Evolutionary conservation across 2,888 invertebrate species (phyloP).

Genomic region (Tenthredo distinguenda): DNA sequence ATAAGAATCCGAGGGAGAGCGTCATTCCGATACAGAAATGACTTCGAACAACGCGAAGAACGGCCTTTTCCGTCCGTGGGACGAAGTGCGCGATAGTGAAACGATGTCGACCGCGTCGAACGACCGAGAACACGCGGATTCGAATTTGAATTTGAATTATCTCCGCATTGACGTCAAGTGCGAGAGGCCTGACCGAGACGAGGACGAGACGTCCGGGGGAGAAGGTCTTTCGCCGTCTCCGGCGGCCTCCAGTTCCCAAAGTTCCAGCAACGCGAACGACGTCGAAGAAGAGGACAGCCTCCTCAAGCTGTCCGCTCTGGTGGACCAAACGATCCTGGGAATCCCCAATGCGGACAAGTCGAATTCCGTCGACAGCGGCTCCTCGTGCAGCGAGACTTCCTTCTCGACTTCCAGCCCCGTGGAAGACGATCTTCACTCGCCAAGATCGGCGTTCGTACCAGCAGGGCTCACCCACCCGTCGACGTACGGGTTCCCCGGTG

Average conservation of each 20-base stretch:
- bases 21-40: neutral
- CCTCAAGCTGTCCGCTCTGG: constrained; percentile 59
- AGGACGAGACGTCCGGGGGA: constrained; percentile 43
- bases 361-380: constrained; percentile 36
- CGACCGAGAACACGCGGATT: neutral
- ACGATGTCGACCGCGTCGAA: neutral
- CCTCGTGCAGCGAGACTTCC: constrained; percentile 24
- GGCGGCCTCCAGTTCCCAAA: neutral
- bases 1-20: neutral
- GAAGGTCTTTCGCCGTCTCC: neutral
- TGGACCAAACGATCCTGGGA: constrained; percentile 50
- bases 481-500: constrained; percentile 52
- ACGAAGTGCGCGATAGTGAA: constrained; percentile 33
- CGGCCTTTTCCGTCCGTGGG: constrained; percentile 70
- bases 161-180: constrained; percentile 44
- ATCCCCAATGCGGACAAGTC: constrained; percentile 38
- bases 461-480: constrained; percentile 38
- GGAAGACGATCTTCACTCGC: constrained; percentile 29
- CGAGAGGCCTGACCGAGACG: constrained; percentile 47
- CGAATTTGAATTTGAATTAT: neutral
- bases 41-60: constrained; percentile 17
- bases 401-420: constrained; percentile 15
- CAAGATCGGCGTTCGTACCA: constrained; percentile 40
- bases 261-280: constrained; percentile 54
- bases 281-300: constrained; percentile 55